A percentile compares a stretch with the other conserved stretches of the same genome.
These are phyloP conservation scores for Semotilus atromaculatus DNA, from an alignment of 2,797 vertebrate species.

Conservation along the genomic window DNA sequence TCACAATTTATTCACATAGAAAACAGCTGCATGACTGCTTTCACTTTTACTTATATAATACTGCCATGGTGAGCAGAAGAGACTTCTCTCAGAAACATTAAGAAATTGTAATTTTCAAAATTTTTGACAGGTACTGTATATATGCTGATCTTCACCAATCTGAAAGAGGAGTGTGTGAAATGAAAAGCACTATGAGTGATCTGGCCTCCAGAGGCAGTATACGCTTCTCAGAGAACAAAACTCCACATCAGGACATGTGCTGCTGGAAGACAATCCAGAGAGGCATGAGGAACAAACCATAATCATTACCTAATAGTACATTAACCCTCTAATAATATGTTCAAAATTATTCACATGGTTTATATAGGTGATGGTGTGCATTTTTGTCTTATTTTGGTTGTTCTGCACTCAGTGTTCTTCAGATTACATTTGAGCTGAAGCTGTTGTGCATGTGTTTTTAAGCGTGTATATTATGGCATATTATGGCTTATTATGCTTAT, in stretches of 20 bases:
- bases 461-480: background rate
- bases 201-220: constrained; percentile 64
- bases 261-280: background rate
- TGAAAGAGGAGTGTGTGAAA: background rate
- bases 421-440: constrained; percentile 10
- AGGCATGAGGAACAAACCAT: constrained; percentile 6
- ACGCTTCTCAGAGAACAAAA: constrained; percentile 45
- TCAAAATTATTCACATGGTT: background rate
- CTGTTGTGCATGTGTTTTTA: constrained; percentile 1
- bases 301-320: background rate
- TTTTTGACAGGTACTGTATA: background rate
- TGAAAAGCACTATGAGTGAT: background rate
- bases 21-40: background rate
- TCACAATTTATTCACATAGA: background rate
- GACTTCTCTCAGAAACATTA: background rate
- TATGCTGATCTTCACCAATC: background rate
- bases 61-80: background rate
- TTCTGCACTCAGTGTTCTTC: too few species aligned
- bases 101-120: background rate
- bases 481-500: too few species aligned
- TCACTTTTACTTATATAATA: background rate
- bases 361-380: background rate
- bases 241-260: background rate
- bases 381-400: too few species aligned
- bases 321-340: background rate